A percentile compares a stretch with the other conserved stretches of the same genome.
phyloP scores from a whole-genome alignment of 2,113 vertebrate species.

The Mirza zaza region DNA sequence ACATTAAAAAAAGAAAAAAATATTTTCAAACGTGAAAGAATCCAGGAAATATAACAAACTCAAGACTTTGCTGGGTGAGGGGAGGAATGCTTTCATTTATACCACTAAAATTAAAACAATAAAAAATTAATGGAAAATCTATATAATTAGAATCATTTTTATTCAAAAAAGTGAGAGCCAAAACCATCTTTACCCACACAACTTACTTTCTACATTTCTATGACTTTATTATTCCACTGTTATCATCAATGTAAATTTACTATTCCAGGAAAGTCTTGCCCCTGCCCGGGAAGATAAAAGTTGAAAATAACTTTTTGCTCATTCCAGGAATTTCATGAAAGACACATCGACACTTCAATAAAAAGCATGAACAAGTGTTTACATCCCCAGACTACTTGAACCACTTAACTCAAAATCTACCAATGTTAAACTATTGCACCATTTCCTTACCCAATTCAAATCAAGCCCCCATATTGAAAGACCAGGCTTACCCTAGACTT shows the following conservation, averaged over 20 bases:
- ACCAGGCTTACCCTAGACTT: background rate
- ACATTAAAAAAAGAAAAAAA: background rate
- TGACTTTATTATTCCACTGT: background rate
- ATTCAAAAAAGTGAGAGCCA: background rate
- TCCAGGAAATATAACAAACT: background rate
- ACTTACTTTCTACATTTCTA: background rate
- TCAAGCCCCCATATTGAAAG: background rate
- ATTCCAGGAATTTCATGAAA: slow-evolving; percentile 16
- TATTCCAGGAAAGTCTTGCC: slow-evolving; percentile 9
- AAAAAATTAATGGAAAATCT: background rate
- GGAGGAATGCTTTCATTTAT: background rate
- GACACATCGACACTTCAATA: background rate
- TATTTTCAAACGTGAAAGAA: background rate
- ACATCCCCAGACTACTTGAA: background rate
- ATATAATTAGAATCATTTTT: background rate
- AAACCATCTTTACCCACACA: background rate
- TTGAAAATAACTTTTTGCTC: slow-evolving; percentile 14
- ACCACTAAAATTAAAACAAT: background rate
- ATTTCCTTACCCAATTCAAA: background rate
- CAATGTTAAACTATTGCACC: background rate
- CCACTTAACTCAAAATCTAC: background rate
- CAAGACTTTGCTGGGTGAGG: background rate
- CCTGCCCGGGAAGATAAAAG: background rate
- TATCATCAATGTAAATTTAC: background rate
- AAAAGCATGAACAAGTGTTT: background rate